phyloP scores from a whole-genome alignment of 35 echinoderm and acorn worm genomes.

The Eucidaris tribuloides region DNA sequence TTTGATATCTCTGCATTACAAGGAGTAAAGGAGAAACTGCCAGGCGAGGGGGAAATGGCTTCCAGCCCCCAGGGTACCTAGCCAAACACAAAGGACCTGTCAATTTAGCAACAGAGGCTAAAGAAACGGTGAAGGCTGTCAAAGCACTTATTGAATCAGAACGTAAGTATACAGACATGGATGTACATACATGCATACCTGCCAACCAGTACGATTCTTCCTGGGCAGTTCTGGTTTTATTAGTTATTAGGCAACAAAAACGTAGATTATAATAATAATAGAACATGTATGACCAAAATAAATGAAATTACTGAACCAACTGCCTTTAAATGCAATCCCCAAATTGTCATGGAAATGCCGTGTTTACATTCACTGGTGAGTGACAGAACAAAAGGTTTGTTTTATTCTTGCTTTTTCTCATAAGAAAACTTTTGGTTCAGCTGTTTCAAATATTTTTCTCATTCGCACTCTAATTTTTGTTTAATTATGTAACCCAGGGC shows the following conservation, averaged over 20 bases:
- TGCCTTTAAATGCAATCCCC: not conserved
- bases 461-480: too few relatives aligned
- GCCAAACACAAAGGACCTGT: constrained; percentile 72
- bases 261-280: not conserved
- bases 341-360: not conserved
- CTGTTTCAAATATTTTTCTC: too few relatives aligned
- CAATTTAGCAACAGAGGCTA: constrained; percentile 72
- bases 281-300: not conserved
- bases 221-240: not conserved
- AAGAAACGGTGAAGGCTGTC: constrained; percentile 87
- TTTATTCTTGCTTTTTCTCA: too few relatives aligned
- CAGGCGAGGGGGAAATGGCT: constrained; percentile 59
- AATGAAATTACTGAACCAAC: not conserved
- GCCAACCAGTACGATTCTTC: too few relatives aligned
- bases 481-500: not conserved
- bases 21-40: constrained; percentile 53
- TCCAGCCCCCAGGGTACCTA: constrained; percentile 78
- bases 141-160: constrained; percentile 91
- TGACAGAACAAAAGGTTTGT: too few relatives aligned
- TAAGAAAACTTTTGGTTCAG: too few relatives aligned
- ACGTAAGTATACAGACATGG: constrained; percentile 91
- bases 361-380: too few relatives aligned
- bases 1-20: not conserved
- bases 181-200: too few relatives aligned
- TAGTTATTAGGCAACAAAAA: not conserved